Percentiles rank a stretch among this genome's conserved stretches.
These are phyloP conservation scores for Zhengitettix transpicula DNA, from an alignment of 2,888 invertebrate genomes.

Conservation along the genomic window DNA sequence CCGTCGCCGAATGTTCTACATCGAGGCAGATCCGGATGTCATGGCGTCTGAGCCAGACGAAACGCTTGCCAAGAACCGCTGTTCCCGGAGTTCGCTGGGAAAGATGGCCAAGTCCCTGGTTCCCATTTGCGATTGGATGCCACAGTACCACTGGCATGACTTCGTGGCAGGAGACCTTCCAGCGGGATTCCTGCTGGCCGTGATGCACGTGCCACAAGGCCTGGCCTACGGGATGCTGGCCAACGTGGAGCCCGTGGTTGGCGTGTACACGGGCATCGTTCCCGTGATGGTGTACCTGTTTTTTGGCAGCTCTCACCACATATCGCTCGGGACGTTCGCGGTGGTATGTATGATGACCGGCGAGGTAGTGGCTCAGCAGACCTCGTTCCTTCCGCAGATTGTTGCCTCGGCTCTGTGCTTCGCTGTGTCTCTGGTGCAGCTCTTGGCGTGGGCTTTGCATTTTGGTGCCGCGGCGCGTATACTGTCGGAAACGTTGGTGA, in stretches of 20 bases:
- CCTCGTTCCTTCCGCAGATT: constrained; percentile 29
- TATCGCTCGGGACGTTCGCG: constrained; percentile 79
- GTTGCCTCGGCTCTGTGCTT: constrained; percentile 62
- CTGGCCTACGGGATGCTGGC: constrained; percentile 64
- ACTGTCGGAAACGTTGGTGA: constrained; percentile 64
- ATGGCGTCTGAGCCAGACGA: too few species aligned
- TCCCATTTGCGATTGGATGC: constrained; percentile 48
- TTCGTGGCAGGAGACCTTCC: constrained; percentile 58
- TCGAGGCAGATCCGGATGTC: too few species aligned
- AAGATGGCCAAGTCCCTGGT: constrained; percentile 17
- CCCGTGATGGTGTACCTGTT: constrained; percentile 72
- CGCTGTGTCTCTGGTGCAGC: constrained; percentile 56
- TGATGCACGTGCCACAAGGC: constrained; percentile 82
- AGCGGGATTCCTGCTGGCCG: constrained; percentile 73
- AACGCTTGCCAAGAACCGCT: too few species aligned
- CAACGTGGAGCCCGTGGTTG: constrained; percentile 54
- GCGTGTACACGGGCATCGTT: constrained; percentile 81
- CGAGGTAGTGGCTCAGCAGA: background rate
- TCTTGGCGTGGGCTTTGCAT: constrained; percentile 57
- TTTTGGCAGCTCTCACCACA: constrained; percentile 75
- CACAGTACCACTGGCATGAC: constrained; percentile 40
- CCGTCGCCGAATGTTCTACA: too few species aligned
- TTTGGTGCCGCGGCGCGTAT: constrained; percentile 59
- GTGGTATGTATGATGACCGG: constrained; percentile 82
- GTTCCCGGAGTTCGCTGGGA: too few species aligned